Percentiles rank a stretch among this genome's conserved stretches.
phyloP scores from a whole-genome alignment of 2,113 vertebrate species.

The Psilopogon haemacephalus region DNA sequence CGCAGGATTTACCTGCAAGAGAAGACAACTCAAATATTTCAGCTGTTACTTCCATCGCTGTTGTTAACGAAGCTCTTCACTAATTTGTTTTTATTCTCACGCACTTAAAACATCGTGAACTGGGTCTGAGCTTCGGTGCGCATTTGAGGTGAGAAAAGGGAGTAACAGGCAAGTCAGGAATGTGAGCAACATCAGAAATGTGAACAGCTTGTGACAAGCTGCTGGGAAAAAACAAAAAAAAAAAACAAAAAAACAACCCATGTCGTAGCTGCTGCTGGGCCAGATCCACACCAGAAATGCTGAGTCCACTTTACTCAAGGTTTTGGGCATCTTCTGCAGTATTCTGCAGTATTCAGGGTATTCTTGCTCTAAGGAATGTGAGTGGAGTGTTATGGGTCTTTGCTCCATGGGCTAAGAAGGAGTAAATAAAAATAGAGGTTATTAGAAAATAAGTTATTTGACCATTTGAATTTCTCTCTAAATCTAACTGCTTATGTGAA shows the following conservation, averaged over 20 bases:
- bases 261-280: accelerated
- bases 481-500: background rate
- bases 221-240: background rate
- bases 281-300: accelerated
- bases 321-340: background rate
- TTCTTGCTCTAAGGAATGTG: background rate
- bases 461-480: background rate
- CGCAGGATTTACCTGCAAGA: background rate
- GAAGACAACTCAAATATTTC: background rate
- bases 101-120: accelerated
- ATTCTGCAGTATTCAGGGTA: background rate
- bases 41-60: background rate
- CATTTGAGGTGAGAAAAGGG: background rate
- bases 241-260: too few relatives aligned
- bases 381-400: background rate
- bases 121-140: accelerated
- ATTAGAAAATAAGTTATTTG: background rate
- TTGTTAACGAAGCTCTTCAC: background rate
- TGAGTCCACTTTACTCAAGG: accelerated
- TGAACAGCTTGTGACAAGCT: accelerated
- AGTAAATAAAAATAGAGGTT: background rate
- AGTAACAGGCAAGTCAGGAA: background rate
- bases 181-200: background rate
- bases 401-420: background rate
- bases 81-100: background rate